These are phyloP conservation scores for Dolichopus griseipennis DNA, from an alignment of 2,888 invertebrate species.

Conservation along the genomic window DNA sequence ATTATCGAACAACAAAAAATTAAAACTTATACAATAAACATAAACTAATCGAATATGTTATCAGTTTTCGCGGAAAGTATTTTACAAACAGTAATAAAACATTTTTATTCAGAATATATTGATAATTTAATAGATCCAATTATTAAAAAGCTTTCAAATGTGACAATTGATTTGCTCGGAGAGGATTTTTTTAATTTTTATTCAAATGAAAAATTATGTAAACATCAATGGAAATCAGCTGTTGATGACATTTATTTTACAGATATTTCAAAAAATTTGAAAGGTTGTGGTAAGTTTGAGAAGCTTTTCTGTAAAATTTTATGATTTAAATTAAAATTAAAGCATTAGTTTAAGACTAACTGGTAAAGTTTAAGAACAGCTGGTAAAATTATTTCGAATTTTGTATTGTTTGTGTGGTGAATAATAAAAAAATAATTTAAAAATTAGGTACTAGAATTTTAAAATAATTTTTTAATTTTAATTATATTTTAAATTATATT, in stretches of 20 bases:
- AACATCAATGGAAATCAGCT: constrained; percentile 2
- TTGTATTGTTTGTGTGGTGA: too few relatives aligned
- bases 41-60: not conserved
- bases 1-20: not conserved
- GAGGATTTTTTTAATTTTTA: not conserved
- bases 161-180: not conserved
- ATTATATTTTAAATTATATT: too few relatives aligned
- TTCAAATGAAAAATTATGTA: not conserved
- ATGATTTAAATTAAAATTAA: too few relatives aligned
- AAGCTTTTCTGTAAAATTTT: too few relatives aligned
- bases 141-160: not conserved
- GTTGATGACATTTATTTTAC: not conserved
- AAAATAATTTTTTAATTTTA: too few relatives aligned
- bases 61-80: constrained; percentile 1
- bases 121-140: not conserved
- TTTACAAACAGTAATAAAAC: constrained; percentile 1
- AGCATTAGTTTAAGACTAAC: too few relatives aligned
- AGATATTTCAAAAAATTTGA: not conserved
- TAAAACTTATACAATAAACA: not conserved
- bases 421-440: too few relatives aligned
- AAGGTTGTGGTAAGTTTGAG: not conserved
- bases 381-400: too few relatives aligned
- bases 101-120: not conserved
- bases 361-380: too few relatives aligned
- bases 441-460: too few relatives aligned